Conservation (phyloP, 1,140 invertebrate genomes). For the Drosophila sp. region DNA sequence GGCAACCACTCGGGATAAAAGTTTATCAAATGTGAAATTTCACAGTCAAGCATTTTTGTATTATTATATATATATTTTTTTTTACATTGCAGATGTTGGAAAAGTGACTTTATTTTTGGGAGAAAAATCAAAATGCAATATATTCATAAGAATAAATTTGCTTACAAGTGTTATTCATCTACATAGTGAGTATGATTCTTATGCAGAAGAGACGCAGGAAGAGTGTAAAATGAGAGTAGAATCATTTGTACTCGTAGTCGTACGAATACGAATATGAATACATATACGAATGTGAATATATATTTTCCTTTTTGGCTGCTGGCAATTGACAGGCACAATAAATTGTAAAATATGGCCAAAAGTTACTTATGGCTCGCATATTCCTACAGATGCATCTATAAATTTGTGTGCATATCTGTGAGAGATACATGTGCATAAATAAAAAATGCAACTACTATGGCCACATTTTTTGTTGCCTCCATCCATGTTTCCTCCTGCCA, state of each 20-base stretch:
- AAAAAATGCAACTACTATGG: slow-evolving; percentile 42
- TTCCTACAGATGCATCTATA: slow-evolving; percentile 13
- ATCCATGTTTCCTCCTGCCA: background rate
- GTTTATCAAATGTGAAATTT: slow-evolving; percentile 31
- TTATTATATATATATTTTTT: no score
- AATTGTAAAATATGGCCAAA: slow-evolving; percentile 77
- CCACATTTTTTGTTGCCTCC: slow-evolving; percentile 15
- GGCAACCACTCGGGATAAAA: slow-evolving; percentile 1
- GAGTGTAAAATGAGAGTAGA: slow-evolving; percentile 3
- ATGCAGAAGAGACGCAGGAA: background rate
- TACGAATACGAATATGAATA: slow-evolving; percentile 5
- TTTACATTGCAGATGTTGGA: slow-evolving; percentile 4
- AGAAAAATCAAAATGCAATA: slow-evolving; percentile 68
- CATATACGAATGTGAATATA: no score
- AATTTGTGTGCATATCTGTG: slow-evolving; percentile 21
- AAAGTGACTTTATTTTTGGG: slow-evolving; percentile 15
- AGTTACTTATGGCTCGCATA: slow-evolving; percentile 43
- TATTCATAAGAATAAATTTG: slow-evolving; percentile 72
- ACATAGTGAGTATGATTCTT: background rate
- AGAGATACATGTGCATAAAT: slow-evolving; percentile 48
- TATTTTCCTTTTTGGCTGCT: slow-evolving; percentile 41
- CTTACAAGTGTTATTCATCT: slow-evolving; percentile 35
- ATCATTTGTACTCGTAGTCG: background rate
- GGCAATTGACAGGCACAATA: slow-evolving; percentile 81
- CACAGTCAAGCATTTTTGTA: slow-evolving; percentile 33